These are phyloP conservation scores for Charaxes varanes DNA, from an alignment of 1,140 invertebrate species.

Conservation along the genomic window DNA sequence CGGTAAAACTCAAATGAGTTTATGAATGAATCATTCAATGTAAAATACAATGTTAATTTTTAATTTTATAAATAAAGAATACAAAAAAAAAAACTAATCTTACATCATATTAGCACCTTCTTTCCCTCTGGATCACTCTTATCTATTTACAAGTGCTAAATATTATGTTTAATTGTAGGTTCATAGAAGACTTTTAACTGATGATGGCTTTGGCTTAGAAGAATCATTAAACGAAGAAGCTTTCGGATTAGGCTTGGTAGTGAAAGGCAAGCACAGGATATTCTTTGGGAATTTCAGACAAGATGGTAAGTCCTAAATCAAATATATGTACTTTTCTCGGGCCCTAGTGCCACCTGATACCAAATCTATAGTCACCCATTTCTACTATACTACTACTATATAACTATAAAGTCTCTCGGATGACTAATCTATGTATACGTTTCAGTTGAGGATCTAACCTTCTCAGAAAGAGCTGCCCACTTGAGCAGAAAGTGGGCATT, in stretches of 20 bases:
- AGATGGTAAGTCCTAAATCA: slow-evolving; percentile 28
- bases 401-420: no score
- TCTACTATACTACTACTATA: no score
- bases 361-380: neutral
- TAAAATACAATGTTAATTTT: no score
- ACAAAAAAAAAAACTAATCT: no score
- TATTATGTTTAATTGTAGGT: slow-evolving; percentile 70
- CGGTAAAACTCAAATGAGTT: no score
- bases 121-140: neutral
- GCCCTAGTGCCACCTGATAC: no score
- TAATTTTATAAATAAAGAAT: no score
- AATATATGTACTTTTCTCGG: neutral
- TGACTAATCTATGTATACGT: no score
- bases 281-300: slow-evolving; percentile 62
- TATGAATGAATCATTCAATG: no score
- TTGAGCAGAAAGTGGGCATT: slow-evolving; percentile 36
- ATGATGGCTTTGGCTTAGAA: slow-evolving; percentile 94
- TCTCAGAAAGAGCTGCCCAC: slow-evolving; percentile 35
- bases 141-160: neutral
- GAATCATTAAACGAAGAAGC: slow-evolving; percentile 95
- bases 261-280: slow-evolving; percentile 85
- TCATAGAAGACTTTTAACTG: slow-evolving; percentile 89
- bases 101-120: no score
- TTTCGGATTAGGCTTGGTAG: slow-evolving; percentile 86
- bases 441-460: slow-evolving; percentile 45